Conservation (phyloP, 2,888 invertebrate species). For the Trissoscelio sp. region DNA sequence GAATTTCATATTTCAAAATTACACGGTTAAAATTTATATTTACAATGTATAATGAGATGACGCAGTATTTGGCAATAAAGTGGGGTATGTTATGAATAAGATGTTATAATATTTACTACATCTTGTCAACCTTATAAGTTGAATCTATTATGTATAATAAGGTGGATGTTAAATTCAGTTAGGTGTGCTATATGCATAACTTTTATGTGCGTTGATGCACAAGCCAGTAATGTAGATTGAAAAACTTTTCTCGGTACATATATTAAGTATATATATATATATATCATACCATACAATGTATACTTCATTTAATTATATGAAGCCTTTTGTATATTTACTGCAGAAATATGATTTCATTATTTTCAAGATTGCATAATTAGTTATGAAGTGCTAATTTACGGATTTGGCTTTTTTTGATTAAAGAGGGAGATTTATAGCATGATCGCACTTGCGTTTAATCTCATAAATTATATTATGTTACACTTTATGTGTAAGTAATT, state of each 20-base stretch:
- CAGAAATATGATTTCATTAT: neutral
- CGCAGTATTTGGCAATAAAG: slow-evolving; percentile 27
- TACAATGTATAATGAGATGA: slow-evolving; percentile 7
- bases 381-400: neutral
- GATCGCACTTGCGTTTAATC: too few relatives aligned
- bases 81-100: slow-evolving; percentile 29
- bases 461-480: too few relatives aligned
- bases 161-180: slow-evolving; percentile 41
- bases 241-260: slow-evolving; percentile 43
- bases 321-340: neutral
- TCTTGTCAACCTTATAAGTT: slow-evolving; percentile 24
- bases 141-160: slow-evolving; percentile 44
- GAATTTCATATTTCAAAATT: slow-evolving; percentile 30
- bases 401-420: too few relatives aligned
- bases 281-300: slow-evolving; percentile 5
- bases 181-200: slow-evolving; percentile 19
- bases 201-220: neutral
- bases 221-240: slow-evolving; percentile 36
- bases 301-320: slow-evolving; percentile 20
- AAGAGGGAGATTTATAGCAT: too few relatives aligned
- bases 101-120: slow-evolving; percentile 29
- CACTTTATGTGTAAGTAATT: too few relatives aligned
- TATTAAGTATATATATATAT: too few relatives aligned
- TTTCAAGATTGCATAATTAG: neutral
- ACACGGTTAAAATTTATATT: slow-evolving; percentile 21